Base-by-base conservation (phyloP, 2,797 vertebrate genomes). In the Acrocephalus scirpaceus region DNA sequence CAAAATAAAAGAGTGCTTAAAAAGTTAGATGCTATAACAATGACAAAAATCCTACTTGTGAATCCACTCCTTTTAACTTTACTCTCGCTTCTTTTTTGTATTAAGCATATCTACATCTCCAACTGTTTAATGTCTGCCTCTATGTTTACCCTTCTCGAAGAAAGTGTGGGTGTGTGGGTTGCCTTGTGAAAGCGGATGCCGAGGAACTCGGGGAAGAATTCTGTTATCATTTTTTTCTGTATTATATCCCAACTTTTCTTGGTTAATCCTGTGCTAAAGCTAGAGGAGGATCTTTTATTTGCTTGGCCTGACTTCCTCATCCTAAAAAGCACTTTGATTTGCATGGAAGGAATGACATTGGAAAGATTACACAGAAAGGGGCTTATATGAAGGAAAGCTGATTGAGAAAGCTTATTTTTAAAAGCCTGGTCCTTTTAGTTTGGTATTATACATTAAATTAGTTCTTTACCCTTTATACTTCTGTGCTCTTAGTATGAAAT, bases 291-390 rank as follows among this genome's bases (percentile, higher is more conserved):
- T 72, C 85, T 95, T 87, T 91, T 80, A 75, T 74, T 92, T 67
- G 53, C 47, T 87, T 90, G 48, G 29, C 23, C 45, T 90, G 40
- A 82, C 73, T 94, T 88, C 54, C 44, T 91, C 54, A 90, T 92
- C 65, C 64, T 80, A 72, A 90, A 93, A 87, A 44, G 53, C 81
- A 92, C 75, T 96, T 75, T 79, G 57, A 95, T 97, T 96, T 76
- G 70, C 77, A 70, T 87, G 67, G 84, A 77, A 86, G 81, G 62
- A 86, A 95, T 88, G 80, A 22, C 76, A 92, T 40, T 54, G 76
- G 64, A 88, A 96, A 86, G 89, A 91, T 93, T 95, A 92, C 38
- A 83, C 12, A 71, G 65, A 88, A 93, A 90, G 57, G 78, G 84
- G 44, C 65, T 97, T 95, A 91, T 74, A 82, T 81, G 72, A 88